phyloP scores from a whole-genome alignment of 2,797 vertebrate species.

The Sphenopsis melanotis region DNA sequence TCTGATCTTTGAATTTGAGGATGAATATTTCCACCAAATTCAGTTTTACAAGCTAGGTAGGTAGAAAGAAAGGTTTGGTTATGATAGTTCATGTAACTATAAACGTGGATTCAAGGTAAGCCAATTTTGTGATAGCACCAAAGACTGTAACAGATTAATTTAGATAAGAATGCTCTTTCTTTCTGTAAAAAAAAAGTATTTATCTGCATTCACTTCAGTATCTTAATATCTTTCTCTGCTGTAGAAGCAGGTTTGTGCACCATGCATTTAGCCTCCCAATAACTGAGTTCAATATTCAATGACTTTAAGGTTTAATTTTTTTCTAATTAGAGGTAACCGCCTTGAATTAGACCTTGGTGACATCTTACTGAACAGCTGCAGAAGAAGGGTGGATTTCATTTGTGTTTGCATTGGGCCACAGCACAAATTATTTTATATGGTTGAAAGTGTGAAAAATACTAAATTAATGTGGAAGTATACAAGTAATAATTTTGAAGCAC shows the following conservation, averaged over 20 bases:
- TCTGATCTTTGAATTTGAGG: neutral
- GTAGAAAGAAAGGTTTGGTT: neutral
- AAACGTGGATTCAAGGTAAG: accelerated
- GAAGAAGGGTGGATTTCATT: neutral
- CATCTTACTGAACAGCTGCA: neutral
- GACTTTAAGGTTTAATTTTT: neutral
- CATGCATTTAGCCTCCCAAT: neutral
- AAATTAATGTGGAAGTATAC: neutral
- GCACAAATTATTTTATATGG: neutral
- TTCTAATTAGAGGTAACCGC: neutral
- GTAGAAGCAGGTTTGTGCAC: neutral
- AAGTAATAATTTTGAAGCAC: neutral
- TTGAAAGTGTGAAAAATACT: neutral
- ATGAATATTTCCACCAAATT: neutral
- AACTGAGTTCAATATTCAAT: neutral
- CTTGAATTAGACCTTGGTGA: neutral
- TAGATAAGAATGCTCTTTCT: neutral
- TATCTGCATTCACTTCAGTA: neutral
- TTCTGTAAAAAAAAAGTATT: neutral
- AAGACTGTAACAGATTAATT: neutral
- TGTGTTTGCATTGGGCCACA: neutral
- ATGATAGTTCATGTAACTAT: neutral
- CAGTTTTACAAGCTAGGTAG: neutral
- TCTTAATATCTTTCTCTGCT: neutral
- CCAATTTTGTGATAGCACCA: neutral